Percentiles rank a stretch among this genome's conserved stretches.
These are phyloP conservation scores for Xanthorhoe designata DNA, from an alignment of 2,888 invertebrate genomes.

Conservation along the genomic window DNA sequence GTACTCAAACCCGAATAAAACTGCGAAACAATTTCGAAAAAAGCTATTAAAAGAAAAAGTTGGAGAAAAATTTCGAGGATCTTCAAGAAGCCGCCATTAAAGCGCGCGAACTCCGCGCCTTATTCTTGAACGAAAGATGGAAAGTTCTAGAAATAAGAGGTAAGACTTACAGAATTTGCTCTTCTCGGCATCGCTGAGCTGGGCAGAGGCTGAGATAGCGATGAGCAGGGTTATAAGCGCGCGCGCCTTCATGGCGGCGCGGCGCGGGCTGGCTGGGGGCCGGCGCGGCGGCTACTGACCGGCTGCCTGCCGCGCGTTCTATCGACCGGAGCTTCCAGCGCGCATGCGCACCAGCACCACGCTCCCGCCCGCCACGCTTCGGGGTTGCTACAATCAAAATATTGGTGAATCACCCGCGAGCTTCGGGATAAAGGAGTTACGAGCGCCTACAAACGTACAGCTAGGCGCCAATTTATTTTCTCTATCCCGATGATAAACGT, in stretches of 20 bases:
- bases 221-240: constrained; percentile 66
- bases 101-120: constrained; percentile 37
- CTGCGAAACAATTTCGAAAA: constrained; percentile 33
- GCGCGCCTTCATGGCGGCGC: constrained; percentile 80
- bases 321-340: constrained; percentile 51
- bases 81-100: constrained; percentile 44
- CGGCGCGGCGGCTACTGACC: constrained; percentile 67
- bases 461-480: constrained; percentile 1
- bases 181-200: constrained; percentile 75
- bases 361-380: constrained; percentile 27
- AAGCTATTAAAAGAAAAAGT: constrained; percentile 28
- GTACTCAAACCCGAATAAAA: constrained; percentile 35
- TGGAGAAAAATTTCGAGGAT: constrained; percentile 20
- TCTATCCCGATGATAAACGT: background rate
- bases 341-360: constrained; percentile 36
- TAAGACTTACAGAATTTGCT: constrained; percentile 83
- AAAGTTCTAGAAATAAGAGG: background rate
- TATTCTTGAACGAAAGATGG: constrained; percentile 24
- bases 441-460: constrained; percentile 31
- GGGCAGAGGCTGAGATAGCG: constrained; percentile 65
- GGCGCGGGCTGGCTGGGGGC: constrained; percentile 70
- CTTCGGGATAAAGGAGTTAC: constrained; percentile 31
- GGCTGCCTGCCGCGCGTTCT: constrained; percentile 39
- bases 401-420: constrained; percentile 39
- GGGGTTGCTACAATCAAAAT: constrained; percentile 42